Conservation (phyloP, 1,140 invertebrate species). For the Macrocentrus cingulum region DNA sequence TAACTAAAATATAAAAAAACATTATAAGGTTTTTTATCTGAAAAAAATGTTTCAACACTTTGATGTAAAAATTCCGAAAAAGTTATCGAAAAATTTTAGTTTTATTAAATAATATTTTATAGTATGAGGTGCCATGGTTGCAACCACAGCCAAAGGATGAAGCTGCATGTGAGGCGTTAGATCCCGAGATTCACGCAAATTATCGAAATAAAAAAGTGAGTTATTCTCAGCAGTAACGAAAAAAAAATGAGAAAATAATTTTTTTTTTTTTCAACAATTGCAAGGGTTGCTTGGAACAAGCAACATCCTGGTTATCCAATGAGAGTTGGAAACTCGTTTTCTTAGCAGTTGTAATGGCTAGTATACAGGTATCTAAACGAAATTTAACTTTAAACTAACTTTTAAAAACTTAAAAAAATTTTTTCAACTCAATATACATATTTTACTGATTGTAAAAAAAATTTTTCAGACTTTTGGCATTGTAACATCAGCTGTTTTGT, state of each 20-base stretch:
- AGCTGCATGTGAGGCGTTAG: constrained; percentile 46
- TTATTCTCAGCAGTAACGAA: constrained; percentile 1
- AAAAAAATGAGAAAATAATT: background rate
- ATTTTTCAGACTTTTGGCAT: too few species aligned
- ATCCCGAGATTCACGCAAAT: constrained; percentile 37
- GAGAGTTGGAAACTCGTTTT: constrained; percentile 47
- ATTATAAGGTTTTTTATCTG: too few species aligned
- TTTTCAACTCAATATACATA: too few species aligned
- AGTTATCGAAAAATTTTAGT: too few species aligned
- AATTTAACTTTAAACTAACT: too few species aligned
- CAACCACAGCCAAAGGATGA: constrained; percentile 53
- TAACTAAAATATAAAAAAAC: too few species aligned
- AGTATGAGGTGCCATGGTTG: constrained; percentile 57
- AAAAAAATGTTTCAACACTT: constrained; percentile 5
- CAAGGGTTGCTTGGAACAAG: constrained; percentile 49
- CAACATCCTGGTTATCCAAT: constrained; percentile 44
- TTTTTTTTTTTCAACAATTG: background rate
- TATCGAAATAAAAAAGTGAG: constrained; percentile 49
- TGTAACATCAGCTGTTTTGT: too few species aligned
- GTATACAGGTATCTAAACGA: constrained; percentile 44
- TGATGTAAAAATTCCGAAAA: too few species aligned
- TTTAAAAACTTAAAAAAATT: too few species aligned
- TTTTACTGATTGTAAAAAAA: too few species aligned
- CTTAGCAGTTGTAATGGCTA: constrained; percentile 43
- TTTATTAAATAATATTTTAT: constrained; percentile 20